phyloP scores from a whole-genome alignment of 2,797 vertebrate species.

The Sus cebifrons region DNA sequence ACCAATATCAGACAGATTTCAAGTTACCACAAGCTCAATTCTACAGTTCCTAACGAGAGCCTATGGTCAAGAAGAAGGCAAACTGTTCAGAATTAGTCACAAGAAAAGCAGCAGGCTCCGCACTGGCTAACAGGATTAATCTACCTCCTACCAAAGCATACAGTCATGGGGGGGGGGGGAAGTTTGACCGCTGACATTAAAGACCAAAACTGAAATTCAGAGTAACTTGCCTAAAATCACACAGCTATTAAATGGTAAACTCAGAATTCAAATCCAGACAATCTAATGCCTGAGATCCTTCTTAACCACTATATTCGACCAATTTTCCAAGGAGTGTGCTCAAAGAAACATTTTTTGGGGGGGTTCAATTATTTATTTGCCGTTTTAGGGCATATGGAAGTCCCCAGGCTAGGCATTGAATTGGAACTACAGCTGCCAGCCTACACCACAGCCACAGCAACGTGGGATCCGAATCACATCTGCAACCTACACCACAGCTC shows the following conservation, averaged over 20 bases:
- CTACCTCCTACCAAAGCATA: neutral
- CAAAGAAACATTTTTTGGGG: neutral
- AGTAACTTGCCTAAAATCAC: neutral
- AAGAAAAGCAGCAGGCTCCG: neutral
- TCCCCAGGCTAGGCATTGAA: too few species aligned
- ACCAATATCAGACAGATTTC: neutral
- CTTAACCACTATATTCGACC: neutral
- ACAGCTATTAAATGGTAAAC: neutral
- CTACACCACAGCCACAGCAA: too few species aligned
- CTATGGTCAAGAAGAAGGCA: neutral
- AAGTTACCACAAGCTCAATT: conserved; percentile 14
- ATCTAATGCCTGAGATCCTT: neutral
- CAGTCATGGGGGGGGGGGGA: neutral
- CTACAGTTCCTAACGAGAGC: neutral
- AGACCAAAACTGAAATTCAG: conserved; percentile 26
- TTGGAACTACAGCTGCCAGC: too few species aligned
- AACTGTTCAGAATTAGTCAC: neutral
- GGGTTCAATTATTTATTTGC: too few species aligned
- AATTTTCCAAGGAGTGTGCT: conserved; percentile 4
- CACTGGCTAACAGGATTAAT: neutral
- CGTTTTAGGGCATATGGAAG: too few species aligned
- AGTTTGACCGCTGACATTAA: neutral
- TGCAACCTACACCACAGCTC: too few species aligned
- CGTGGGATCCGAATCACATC: too few species aligned
- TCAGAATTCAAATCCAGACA: neutral